These are phyloP conservation scores for Drosophila oshimai DNA, from an alignment of 1,140 invertebrate species.

Conservation along the genomic window DNA sequence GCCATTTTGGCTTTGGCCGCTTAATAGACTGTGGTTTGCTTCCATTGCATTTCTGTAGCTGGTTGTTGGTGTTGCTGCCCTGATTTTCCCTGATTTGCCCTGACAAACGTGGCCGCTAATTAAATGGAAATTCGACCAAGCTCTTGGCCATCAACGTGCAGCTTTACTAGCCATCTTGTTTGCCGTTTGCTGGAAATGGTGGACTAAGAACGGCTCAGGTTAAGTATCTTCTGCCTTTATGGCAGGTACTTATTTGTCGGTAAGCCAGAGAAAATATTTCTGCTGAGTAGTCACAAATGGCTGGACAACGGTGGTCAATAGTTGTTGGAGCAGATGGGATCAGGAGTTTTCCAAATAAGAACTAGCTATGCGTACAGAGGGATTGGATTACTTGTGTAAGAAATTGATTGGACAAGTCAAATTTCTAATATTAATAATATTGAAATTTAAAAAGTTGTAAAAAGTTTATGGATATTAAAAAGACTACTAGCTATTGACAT, in stretches of 20 bases:
- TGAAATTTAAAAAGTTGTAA: too few species aligned
- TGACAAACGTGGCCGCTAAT: slow-evolving; percentile 53
- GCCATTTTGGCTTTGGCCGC: slow-evolving; percentile 64
- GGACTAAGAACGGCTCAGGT: slow-evolving; percentile 18
- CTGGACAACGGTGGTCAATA: slow-evolving; percentile 34
- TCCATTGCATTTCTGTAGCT: slow-evolving; percentile 54
- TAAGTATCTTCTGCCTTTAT: slow-evolving; percentile 58
- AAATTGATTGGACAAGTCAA: neutral
- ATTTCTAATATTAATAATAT: too few species aligned
- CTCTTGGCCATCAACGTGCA: slow-evolving; percentile 3
- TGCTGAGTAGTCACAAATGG: slow-evolving; percentile 57
- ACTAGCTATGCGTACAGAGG: neutral
- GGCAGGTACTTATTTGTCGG: slow-evolving; percentile 62
- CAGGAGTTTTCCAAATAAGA: neutral
- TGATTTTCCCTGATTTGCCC: slow-evolving; percentile 14
- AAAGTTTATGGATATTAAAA: too few species aligned
- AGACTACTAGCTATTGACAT: too few species aligned
- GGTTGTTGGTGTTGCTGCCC: slow-evolving; percentile 19
- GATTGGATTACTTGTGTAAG: too few species aligned
- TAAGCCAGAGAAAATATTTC: slow-evolving; percentile 53
- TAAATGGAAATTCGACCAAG: slow-evolving; percentile 58
- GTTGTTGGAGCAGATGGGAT: neutral
- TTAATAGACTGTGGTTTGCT: slow-evolving; percentile 74
- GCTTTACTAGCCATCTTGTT: slow-evolving; percentile 8
- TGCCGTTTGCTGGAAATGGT: slow-evolving; percentile 5